Base-by-base conservation (phyloP, 2,888 invertebrate genomes). In the Polydrusus tereticollis region DNA sequence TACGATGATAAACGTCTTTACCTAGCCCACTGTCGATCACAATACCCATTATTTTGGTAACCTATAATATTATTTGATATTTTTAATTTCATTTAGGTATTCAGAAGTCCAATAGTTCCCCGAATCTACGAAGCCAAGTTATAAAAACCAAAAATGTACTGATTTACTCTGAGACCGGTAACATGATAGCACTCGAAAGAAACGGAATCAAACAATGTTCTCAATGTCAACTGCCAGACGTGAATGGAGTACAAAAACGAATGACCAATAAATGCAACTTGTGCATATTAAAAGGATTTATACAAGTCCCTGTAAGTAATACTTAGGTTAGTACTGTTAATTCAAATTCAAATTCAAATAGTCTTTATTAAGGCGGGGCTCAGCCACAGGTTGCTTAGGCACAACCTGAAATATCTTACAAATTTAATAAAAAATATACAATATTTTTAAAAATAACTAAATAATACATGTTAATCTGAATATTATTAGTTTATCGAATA, bases 271-370 rank as follows among this genome's bases (percentile, higher is more conserved):
- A n/a, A n/a, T 38, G 21, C 12, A 23, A 60, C 29, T 43, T 41
- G 66, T 85, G 85, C 84, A 77, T 85, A 10, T 79, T 84, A 75
- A 84, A 82, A 72, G 84, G 84, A 57, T 83, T 81, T 77, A 81
- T 82, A 63, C 80, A 83, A 65, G 41, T 70, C 10, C 58, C 70
- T 36, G 81, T 83, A 82, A 72, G 64, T 76, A 70, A 23, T 29
- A 58, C 23, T 59, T 72, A 52, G 47, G 47, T 47, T 21, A 47
- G 47, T 21, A 47, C 47, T 47, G 7, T 45, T 18, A 0, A n/a
- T n/a, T n/a, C n/a, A n/a, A n/a, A n/a, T n/a, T n/a, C n/a, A n/a
- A n/a, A n/a, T n/a, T n/a, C n/a, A n/a, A n/a, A n/a, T n/a, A 33
- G 33, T 10, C 2, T 33, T 36, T 12, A 36, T 7, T 1, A 36